Base-by-base conservation (phyloP, 2,113 vertebrate genomes). In the Osmerus mordax region DNA sequence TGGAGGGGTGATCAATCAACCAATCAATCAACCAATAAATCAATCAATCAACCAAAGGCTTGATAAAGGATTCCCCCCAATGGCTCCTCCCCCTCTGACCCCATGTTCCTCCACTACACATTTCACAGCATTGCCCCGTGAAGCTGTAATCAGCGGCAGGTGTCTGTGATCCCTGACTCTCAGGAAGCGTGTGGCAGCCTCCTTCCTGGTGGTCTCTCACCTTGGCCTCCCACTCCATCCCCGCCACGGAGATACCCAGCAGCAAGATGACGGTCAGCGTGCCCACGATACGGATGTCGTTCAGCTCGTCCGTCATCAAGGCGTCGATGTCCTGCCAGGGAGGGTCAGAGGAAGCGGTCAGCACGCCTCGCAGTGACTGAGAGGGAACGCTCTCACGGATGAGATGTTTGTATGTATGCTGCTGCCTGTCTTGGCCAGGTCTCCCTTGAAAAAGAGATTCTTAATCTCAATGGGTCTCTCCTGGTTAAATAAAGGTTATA, bases 191-290 rank as follows among this genome's bases (percentile, higher is more conserved):
- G 55, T 18, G 55, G n/a, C 15, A 56, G 55, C 15, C 15, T 18
- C n/a, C n/a, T 7, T 68, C 91, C 54, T n/a, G 58, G 18, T 18
- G 55, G 55, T 1, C 15, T 23, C 58, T 21, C 91, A 98, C 96
- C 91, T 99, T 99, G 54, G 97, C 95, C 89, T 99, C 97, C 97
- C 97, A 99, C 78, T 99, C 97, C 97, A 99, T 99, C 78, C 97
- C 97, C 2, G 97, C 97, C 29, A 99, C 93, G 0, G 97, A 99
- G 87, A 99, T 98, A 3, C 96, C 97, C 78, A 99, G 82, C 69
- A 99, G 86, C 59, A 97, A 71, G 69, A 99, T 94, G 51, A 99
- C 89, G 0, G 97, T 99, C 72, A 99, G 93, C 72, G 95, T 94
- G n/a, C 97, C 97, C 19, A 99, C 95, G 64, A 99, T 98, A 54